Evolutionary conservation across 2,797 vertebrate species (phyloP).

Genomic region (Carduelis carduelis): DNA sequence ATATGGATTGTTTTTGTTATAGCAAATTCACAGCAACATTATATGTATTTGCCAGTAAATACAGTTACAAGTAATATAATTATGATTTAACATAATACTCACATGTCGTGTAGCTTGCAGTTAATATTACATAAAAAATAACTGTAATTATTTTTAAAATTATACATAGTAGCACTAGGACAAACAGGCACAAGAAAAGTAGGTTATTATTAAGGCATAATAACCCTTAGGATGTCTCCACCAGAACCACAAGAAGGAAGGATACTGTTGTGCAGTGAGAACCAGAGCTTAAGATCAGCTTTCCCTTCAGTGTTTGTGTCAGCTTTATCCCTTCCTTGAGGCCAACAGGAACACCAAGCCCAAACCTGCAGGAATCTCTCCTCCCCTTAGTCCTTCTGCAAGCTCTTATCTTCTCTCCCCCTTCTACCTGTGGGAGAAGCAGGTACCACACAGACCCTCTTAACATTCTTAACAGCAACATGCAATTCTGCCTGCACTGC

Average conservation of each 20-base stretch:
- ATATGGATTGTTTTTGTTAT: not conserved
- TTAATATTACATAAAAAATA: not conserved
- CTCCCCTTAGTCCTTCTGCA: not conserved
- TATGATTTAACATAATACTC: not conserved
- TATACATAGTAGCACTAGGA: not conserved
- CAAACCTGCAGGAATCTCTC: not conserved
- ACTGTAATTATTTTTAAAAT: not conserved
- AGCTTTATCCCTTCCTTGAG: not conserved
- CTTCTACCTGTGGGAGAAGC: not conserved
- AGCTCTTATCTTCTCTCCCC: not conserved
- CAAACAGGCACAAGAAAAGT: not conserved
- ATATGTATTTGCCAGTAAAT: not conserved
- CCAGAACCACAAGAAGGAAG: not conserved
- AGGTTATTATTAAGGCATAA: not conserved
- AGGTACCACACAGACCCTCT: not conserved
- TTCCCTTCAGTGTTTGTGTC: not conserved
- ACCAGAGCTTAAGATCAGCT: not conserved
- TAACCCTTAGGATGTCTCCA: not conserved
- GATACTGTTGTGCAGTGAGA: not conserved
- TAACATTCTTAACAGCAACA: not conserved
- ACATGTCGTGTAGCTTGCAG: not conserved
- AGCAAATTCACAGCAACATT: not conserved
- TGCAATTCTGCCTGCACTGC: not conserved
- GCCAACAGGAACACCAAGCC: accelerated
- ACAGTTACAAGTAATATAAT: not conserved